Conservation (phyloP, 2,888 invertebrate species). For the Xanthia togata region DNA sequence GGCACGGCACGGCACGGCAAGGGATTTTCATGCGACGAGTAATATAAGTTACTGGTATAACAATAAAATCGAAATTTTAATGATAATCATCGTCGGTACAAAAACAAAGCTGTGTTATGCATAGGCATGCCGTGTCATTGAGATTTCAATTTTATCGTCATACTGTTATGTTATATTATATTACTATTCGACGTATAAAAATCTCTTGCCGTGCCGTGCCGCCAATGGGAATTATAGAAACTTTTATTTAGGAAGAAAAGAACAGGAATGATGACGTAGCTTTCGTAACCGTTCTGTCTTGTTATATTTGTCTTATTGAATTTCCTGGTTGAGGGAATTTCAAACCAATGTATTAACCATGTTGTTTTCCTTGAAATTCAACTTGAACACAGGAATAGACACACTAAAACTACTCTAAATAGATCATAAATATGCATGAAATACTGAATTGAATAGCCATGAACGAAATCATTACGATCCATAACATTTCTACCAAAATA, state of each 20-base stretch:
- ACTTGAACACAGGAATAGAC: slow-evolving; percentile 10
- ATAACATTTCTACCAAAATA: slow-evolving; percentile 44
- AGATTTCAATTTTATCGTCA: too few species aligned
- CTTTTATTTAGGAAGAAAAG: slow-evolving; percentile 4
- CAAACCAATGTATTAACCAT: background rate
- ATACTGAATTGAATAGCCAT: slow-evolving; percentile 26
- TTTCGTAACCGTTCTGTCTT: too few species aligned
- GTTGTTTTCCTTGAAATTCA: slow-evolving; percentile 34
- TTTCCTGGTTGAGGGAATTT: background rate
- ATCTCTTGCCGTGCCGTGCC: background rate
- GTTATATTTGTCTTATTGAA: background rate
- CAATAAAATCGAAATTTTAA: too few species aligned
- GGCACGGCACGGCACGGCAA: too few species aligned
- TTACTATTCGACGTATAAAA: background rate
- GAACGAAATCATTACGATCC: slow-evolving; percentile 39
- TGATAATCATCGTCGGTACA: too few species aligned
- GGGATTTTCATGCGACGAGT: too few species aligned
- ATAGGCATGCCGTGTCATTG: too few species aligned
- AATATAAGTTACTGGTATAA: too few species aligned
- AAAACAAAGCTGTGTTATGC: too few species aligned
- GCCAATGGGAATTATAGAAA: background rate
- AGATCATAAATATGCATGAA: slow-evolving; percentile 34
- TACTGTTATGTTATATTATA: too few species aligned
- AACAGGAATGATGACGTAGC: background rate
- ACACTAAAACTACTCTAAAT: slow-evolving; percentile 20